Evolutionary conservation across 2,888 invertebrate genomes (phyloP).

Genomic region (Cancer borealis): DNA sequence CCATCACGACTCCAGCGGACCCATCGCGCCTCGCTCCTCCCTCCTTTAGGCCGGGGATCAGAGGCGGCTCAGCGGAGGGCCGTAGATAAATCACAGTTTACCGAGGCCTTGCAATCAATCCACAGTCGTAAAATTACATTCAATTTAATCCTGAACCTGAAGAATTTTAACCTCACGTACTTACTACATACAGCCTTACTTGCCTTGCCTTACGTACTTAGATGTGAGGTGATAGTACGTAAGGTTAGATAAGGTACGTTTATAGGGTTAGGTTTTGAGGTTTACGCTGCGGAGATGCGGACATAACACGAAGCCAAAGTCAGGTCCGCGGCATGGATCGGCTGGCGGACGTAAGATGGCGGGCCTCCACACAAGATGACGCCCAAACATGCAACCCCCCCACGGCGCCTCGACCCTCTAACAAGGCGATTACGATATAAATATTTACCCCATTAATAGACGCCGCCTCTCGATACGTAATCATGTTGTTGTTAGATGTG

Average conservation of each 20-base stretch:
- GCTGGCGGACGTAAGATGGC: constrained; percentile 65
- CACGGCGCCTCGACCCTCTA: constrained; percentile 53
- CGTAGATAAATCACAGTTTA: constrained; percentile 46
- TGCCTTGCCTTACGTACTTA: neutral
- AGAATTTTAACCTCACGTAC: neutral
- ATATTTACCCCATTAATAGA: constrained; percentile 73
- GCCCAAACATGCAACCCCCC: constrained; percentile 62
- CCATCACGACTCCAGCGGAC: neutral
- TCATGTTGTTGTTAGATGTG: constrained; percentile 66
- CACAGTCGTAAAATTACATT: constrained; percentile 11
- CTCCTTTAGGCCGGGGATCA: constrained; percentile 7
- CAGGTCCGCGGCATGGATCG: constrained; percentile 54
- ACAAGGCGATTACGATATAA: constrained; percentile 71
- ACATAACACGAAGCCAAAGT: constrained; percentile 50
- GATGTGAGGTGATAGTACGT: neutral
- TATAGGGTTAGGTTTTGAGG: neutral
- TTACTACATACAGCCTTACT: neutral
- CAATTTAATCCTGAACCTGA: neutral
- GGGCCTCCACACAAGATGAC: constrained; percentile 63
- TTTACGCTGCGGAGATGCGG: neutral
- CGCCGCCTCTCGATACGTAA: constrained; percentile 61
- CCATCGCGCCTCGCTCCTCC: neutral
- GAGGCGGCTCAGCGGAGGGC: constrained; percentile 40
- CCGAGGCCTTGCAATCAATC: constrained; percentile 44
- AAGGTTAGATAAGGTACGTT: neutral